Conservation (phyloP, 2,113 vertebrate species). For the Progne subis region DNA sequence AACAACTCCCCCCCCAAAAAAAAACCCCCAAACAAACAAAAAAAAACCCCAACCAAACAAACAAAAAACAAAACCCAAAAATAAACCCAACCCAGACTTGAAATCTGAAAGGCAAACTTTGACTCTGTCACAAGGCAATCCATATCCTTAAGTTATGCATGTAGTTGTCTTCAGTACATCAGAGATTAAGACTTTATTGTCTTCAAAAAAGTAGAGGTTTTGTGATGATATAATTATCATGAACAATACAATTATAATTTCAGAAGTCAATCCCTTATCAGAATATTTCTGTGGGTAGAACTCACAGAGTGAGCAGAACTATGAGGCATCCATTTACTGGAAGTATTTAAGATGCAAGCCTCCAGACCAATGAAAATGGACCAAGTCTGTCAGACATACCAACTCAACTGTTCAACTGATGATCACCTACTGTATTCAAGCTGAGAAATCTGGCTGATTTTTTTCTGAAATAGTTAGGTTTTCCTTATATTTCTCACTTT, state of each 20-base stretch:
- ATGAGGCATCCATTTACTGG: not conserved
- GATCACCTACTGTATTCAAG: not conserved
- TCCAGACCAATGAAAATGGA: not conserved
- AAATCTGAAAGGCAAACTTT: not conserved
- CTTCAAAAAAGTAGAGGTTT: not conserved
- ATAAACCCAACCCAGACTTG: not conserved
- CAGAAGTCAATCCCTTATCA: not conserved
- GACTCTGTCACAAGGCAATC: not conserved
- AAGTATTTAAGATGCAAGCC: not conserved
- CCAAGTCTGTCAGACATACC: not conserved
- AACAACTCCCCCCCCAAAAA: too few species aligned
- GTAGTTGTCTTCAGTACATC: not conserved
- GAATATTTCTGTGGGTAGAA: not conserved
- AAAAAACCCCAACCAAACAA: not conserved
- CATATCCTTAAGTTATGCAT: not conserved
- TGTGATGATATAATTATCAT: not conserved
- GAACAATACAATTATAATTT: accelerated
- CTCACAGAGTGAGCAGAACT: not conserved
- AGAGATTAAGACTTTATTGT: not conserved
- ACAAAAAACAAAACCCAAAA: too few species aligned
- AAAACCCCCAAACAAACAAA: not conserved
- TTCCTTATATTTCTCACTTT: not conserved
- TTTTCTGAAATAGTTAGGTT: not conserved
- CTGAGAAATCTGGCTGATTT: not conserved
- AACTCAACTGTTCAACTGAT: not conserved